Conservation (phyloP, 2,888 invertebrate genomes). For the Diabrotica balteata region DNA sequence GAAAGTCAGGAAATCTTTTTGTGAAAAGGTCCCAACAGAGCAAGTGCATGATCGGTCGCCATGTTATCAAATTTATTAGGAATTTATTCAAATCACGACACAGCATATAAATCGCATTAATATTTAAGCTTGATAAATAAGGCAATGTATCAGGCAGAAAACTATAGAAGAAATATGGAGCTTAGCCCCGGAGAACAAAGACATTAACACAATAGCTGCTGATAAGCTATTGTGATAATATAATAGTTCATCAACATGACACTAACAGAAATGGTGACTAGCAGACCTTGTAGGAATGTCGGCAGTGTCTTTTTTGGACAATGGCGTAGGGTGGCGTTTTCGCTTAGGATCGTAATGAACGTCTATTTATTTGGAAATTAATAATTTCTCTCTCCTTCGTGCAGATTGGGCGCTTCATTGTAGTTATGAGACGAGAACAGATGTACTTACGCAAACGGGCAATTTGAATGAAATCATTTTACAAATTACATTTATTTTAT, state of each 20-base stretch:
- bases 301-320: slow-evolving; percentile 23
- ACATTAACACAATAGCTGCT: slow-evolving; percentile 52
- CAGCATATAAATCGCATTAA: slow-evolving; percentile 27
- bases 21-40: slow-evolving; percentile 16
- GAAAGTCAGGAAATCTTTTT: slow-evolving; percentile 15
- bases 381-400: too few species aligned
- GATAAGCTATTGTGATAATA: slow-evolving; percentile 58
- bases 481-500: too few species aligned
- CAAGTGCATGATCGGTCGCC: slow-evolving; percentile 27
- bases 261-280: slow-evolving; percentile 47
- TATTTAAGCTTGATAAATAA: slow-evolving; percentile 34
- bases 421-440: too few species aligned
- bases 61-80: slow-evolving; percentile 27
- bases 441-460: too few species aligned
- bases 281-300: slow-evolving; percentile 20
- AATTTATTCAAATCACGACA: slow-evolving; percentile 32
- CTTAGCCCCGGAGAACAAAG: slow-evolving; percentile 29
- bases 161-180: slow-evolving; percentile 32
- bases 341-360: not conserved
- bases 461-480: too few species aligned
- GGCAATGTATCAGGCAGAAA: slow-evolving; percentile 26
- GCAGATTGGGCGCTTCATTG: too few species aligned
- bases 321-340: slow-evolving; percentile 12
- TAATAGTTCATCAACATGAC: slow-evolving; percentile 60
- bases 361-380: too few species aligned